phyloP scores from a whole-genome alignment of 2,888 invertebrate species.

The Nomada fabriciana region DNA sequence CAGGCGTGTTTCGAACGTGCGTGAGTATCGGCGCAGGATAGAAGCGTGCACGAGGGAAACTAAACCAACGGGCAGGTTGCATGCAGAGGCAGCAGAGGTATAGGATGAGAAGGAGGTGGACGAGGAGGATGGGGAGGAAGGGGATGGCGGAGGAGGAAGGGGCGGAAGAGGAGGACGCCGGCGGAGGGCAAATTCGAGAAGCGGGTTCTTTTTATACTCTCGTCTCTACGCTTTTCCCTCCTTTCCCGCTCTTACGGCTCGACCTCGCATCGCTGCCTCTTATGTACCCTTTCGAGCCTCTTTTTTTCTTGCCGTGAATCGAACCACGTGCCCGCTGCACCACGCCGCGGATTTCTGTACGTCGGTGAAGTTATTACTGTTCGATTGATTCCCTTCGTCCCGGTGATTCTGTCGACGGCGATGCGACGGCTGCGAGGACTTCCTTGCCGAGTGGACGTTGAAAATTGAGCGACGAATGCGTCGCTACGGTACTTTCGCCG shows the following conservation, averaged over 20 bases:
- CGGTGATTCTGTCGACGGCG: not conserved
- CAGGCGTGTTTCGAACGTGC: not conserved
- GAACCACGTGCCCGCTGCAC: slow-evolving; percentile 51
- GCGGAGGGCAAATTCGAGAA: slow-evolving; percentile 70
- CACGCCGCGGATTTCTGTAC: slow-evolving; percentile 55
- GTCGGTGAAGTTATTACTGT: slow-evolving; percentile 60
- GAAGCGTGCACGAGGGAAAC: slow-evolving; percentile 6
- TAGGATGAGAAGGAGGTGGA: slow-evolving; percentile 18
- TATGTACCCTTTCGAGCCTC: slow-evolving; percentile 62
- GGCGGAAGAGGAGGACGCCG: slow-evolving; percentile 24
- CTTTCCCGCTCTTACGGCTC: slow-evolving; percentile 27
- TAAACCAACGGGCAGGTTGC: slow-evolving; percentile 11
- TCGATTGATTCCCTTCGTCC: slow-evolving; percentile 55
- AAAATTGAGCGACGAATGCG: too few species aligned
- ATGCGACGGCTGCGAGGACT: too few species aligned
- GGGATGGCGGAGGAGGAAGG: slow-evolving; percentile 43
- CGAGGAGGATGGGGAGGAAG: slow-evolving; percentile 21
- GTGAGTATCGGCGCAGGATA: slow-evolving; percentile 10
- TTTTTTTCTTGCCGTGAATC: slow-evolving; percentile 53
- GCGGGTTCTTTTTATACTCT: slow-evolving; percentile 69
- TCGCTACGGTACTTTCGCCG: too few species aligned
- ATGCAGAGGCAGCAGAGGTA: slow-evolving; percentile 13
- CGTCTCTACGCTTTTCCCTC: slow-evolving; percentile 54
- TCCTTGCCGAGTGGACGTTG: too few species aligned
- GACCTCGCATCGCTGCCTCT: slow-evolving; percentile 59